A percentile compares a stretch with the other conserved stretches of the same genome.
These are phyloP conservation scores for Saimiri boliviensis DNA, from an alignment of 2,113 vertebrate genomes.

Conservation along the genomic window DNA sequence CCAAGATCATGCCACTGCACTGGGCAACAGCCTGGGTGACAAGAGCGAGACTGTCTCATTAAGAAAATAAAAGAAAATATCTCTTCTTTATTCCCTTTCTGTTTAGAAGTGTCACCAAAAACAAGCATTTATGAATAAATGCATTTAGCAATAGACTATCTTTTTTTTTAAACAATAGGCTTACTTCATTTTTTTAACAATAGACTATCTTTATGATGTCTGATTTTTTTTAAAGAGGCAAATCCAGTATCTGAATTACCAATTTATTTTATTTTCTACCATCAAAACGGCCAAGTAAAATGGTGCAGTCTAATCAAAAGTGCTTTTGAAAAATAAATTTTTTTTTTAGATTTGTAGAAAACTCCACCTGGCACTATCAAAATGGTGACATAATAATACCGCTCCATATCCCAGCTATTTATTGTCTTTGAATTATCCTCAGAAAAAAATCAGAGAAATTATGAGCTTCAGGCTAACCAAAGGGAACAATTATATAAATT, in stretches of 20 bases:
- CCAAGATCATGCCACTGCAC: too few relatives aligned
- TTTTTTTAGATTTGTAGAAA: conserved; percentile 23
- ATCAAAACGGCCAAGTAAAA: background rate
- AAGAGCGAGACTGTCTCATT: too few relatives aligned
- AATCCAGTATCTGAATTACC: background rate
- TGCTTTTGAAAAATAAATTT: background rate
- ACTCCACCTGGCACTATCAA: background rate
- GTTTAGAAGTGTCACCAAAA: background rate
- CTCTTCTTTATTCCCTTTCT: background rate
- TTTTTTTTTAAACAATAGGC: background rate
- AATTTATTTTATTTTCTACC: background rate
- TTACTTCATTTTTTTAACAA: conserved; percentile 35
- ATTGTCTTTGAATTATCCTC: conserved; percentile 45
- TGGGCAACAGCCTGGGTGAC: too few relatives aligned
- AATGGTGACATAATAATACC: conserved; percentile 48
- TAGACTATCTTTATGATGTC: background rate
- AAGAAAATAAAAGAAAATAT: background rate
- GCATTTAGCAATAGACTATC: background rate
- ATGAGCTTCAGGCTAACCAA: conserved; percentile 57
- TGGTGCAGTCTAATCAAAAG: background rate
- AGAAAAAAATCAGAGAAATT: conserved; percentile 57
- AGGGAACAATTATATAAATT: conserved; percentile 58
- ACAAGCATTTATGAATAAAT: background rate
- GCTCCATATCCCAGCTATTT: conserved; percentile 37
- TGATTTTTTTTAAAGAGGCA: background rate